A percentile compares a stretch with the other conserved stretches of the same genome.
Evolutionary conservation across 1,140 invertebrate genomes (phyloP).

Genomic region (Drosophila melanogaster): Release_6_plus_ISO1_MT NT_033777.3:28852501-28853000

Average conservation of each 20-base stretch:
- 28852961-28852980: slow-evolving; percentile 94
- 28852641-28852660: slow-evolving; percentile 77
- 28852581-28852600: slow-evolving; percentile 31
- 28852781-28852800: slow-evolving; percentile 65
- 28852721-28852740: slow-evolving; percentile 71
- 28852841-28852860: slow-evolving; percentile 2
- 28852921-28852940: slow-evolving; percentile 95
- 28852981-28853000: slow-evolving; percentile 90
- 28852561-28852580: slow-evolving; percentile 12
- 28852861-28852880: slow-evolving; percentile 86
- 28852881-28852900: slow-evolving; percentile 96
- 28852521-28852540: slow-evolving; percentile 61
- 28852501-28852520: slow-evolving; percentile 9
- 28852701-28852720: slow-evolving; percentile 78
- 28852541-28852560: slow-evolving; percentile 61
- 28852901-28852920: slow-evolving; percentile 90
- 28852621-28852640: slow-evolving; percentile 32
- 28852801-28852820: slow-evolving; percentile 19
- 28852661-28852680: slow-evolving; percentile 82
- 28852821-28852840: slow-evolving; percentile 13
- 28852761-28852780: slow-evolving; percentile 69
- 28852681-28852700: slow-evolving; percentile 80
- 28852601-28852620: slow-evolving; percentile 22
- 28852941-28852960: slow-evolving; percentile 95
- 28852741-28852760: slow-evolving; percentile 53